Percentiles rank a stretch among this genome's conserved stretches.
Conservation (phyloP, 2,797 vertebrate genomes). For the Alca torda region DNA sequence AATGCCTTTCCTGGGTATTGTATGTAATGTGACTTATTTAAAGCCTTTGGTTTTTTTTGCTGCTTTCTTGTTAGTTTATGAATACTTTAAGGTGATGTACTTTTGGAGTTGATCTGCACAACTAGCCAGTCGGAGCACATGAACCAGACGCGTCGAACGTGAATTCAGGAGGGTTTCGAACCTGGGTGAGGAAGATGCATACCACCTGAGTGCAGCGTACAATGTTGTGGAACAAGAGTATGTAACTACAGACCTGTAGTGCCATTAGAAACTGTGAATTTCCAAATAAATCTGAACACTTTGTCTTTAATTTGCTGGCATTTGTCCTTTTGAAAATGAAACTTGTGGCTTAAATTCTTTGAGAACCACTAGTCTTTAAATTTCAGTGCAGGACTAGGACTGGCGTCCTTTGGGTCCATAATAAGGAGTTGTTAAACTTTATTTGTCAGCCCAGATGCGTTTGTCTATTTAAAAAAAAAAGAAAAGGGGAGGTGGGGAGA, state of each 20-base stretch:
- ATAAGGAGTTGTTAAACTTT: background rate
- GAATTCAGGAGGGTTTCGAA: slow-evolving; percentile 57
- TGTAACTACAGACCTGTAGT: slow-evolving; percentile 94
- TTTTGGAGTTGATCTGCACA: slow-evolving; percentile 74
- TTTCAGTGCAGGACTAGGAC: background rate
- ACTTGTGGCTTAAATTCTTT: background rate
- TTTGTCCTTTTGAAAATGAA: slow-evolving; percentile 21
- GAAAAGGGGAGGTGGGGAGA: background rate
- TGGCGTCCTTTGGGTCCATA: background rate
- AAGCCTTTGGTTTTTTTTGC: slow-evolving; percentile 73
- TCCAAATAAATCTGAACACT: slow-evolving; percentile 97
- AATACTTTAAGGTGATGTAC: slow-evolving; percentile 69
- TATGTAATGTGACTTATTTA: slow-evolving; percentile 88
- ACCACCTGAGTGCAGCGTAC: slow-evolving; percentile 77
- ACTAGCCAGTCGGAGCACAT: slow-evolving; percentile 76
- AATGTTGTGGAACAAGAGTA: slow-evolving; percentile 82
- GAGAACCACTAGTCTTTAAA: background rate
- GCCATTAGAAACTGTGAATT: slow-evolving; percentile 99
- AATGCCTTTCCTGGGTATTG: slow-evolving; percentile 84
- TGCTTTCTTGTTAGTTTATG: slow-evolving; percentile 75
- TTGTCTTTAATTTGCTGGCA: slow-evolving; percentile 73
- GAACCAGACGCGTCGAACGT: slow-evolving; percentile 40
- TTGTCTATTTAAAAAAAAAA: background rate
- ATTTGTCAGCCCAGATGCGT: background rate
- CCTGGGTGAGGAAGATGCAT: slow-evolving; percentile 49